Conservation (phyloP, 2,888 invertebrate genomes). For the Lasioglossum zephyrum region DNA sequence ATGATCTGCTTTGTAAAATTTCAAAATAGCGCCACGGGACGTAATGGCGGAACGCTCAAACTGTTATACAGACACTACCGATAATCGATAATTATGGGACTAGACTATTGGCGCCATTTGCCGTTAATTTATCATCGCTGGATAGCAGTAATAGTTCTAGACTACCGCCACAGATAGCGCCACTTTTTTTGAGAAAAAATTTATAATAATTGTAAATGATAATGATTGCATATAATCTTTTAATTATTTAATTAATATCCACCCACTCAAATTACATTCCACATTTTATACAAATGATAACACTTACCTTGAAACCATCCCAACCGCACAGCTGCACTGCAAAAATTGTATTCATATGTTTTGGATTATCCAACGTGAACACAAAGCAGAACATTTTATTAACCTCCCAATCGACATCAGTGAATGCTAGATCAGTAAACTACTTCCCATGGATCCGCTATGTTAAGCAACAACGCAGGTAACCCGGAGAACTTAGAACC, state of each 20-base stretch:
- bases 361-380: constrained; percentile 11
- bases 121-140: not conserved
- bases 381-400: constrained; percentile 14
- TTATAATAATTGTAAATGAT: not conserved
- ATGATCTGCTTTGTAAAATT: not conserved
- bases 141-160: not conserved
- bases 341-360: constrained; percentile 53
- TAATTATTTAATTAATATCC: not conserved
- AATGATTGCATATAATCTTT: not conserved
- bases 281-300: not conserved
- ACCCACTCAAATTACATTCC: not conserved
- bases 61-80: not conserved
- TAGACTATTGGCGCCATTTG: not conserved
- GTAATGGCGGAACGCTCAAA: not conserved
- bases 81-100: not conserved
- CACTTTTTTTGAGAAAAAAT: too few species aligned
- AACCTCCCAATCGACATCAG: constrained; percentile 28
- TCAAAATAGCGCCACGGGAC: not conserved
- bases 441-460: constrained; percentile 42
- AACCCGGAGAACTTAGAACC: constrained; percentile 27
- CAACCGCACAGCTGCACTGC: constrained; percentile 8
- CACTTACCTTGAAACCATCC: not conserved
- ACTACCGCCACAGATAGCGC: too few species aligned
- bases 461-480: constrained; percentile 48
- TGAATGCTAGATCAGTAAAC: constrained; percentile 22